phyloP scores from a whole-genome alignment of 2,888 invertebrate species.

The Nomada fabriciana region DNA sequence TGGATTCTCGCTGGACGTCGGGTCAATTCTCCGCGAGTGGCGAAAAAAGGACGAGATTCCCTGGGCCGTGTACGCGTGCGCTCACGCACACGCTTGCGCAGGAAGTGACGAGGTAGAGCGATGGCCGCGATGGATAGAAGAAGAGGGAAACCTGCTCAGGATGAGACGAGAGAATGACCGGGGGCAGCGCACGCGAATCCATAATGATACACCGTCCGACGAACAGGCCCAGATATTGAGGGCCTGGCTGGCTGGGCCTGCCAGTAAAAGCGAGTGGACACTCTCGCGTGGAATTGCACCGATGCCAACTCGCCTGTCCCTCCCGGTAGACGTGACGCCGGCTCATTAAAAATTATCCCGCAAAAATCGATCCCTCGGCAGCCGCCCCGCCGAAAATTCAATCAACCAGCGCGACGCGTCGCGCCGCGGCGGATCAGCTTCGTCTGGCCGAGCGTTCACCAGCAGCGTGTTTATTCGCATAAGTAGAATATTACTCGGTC shows the following conservation, averaged over 20 bases:
- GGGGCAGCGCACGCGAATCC: slow-evolving; percentile 82
- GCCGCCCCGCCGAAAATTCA: slow-evolving; percentile 20
- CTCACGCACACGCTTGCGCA: slow-evolving; percentile 36
- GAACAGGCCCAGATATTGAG: slow-evolving; percentile 55
- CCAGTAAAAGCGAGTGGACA: slow-evolving; percentile 69
- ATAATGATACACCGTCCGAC: slow-evolving; percentile 77
- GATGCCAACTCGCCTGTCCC: slow-evolving; percentile 7
- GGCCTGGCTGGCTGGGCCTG: slow-evolving; percentile 42
- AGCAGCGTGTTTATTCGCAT: background rate
- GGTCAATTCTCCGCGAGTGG: slow-evolving; percentile 65
- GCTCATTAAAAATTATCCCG: slow-evolving; percentile 42
- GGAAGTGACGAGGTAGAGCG: slow-evolving; percentile 32
- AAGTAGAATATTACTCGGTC: slow-evolving; percentile 21
- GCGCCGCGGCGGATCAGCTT: background rate
- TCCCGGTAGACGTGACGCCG: background rate
- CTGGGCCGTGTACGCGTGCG: slow-evolving; percentile 40
- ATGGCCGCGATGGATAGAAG: slow-evolving; percentile 23
- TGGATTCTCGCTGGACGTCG: slow-evolving; percentile 58
- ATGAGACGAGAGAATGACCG: slow-evolving; percentile 81
- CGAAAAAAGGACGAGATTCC: slow-evolving; percentile 61
- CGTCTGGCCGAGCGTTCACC: background rate
- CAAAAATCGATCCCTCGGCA: slow-evolving; percentile 21
- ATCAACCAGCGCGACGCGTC: slow-evolving; percentile 1
- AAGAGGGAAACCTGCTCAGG: slow-evolving; percentile 64
- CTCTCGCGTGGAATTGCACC: slow-evolving; percentile 61